These are phyloP conservation scores for Acropternis orthonyx DNA, from an alignment of 2,797 vertebrate genomes.

Conservation along the genomic window DNA sequence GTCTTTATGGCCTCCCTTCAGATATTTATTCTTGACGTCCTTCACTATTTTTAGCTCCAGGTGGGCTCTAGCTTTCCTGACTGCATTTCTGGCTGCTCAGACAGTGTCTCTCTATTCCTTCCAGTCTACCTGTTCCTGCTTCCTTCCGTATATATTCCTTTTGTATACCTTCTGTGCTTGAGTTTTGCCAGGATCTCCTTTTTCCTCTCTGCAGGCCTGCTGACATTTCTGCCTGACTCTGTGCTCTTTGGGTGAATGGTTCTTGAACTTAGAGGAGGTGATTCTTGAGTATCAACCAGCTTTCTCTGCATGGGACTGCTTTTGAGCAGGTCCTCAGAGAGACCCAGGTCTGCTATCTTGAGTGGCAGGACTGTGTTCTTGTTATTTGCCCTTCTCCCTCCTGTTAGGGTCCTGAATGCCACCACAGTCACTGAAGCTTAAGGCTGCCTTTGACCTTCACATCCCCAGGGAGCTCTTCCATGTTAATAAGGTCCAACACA, in stretches of 20 bases:
- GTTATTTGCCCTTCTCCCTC: not conserved
- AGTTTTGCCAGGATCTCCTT: not conserved
- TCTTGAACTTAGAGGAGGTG: not conserved
- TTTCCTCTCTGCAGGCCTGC: not conserved
- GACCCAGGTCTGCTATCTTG: not conserved
- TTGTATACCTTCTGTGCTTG: not conserved
- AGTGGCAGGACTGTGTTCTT: not conserved
- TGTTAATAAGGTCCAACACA: not conserved
- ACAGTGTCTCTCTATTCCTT: not conserved
- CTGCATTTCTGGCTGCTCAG: not conserved
- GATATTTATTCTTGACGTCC: not conserved
- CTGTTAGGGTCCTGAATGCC: not conserved
- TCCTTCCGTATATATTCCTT: not conserved
- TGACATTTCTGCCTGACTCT: not conserved
- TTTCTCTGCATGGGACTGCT: not conserved
- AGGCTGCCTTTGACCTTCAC: not conserved
- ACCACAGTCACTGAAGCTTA: not conserved
- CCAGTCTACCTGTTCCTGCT: not conserved
- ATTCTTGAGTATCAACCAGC: not conserved
- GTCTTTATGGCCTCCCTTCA: not conserved
- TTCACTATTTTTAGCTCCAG: not conserved
- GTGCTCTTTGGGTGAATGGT: not conserved
- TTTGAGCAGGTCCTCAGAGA: not conserved
- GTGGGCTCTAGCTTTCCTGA: not conserved
- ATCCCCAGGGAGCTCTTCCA: not conserved